A percentile compares a stretch with the other conserved stretches of the same genome.
These are phyloP conservation scores for Sacculina carcini DNA, from an alignment of 2,888 invertebrate species.

Conservation along the genomic window DNA sequence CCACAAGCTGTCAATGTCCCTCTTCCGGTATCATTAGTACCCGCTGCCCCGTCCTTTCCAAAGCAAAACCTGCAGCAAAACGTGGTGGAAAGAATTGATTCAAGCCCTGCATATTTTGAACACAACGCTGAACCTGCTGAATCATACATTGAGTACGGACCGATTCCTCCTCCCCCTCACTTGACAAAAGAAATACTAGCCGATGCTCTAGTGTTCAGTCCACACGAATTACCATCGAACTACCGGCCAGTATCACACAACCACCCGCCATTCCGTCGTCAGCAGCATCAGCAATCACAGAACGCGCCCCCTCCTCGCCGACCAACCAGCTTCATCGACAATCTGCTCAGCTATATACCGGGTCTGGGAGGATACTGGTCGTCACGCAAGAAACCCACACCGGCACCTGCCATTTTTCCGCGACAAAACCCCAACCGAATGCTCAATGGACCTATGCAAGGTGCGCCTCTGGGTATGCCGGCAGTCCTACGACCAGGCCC, in stretches of 20 bases:
- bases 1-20: neutral
- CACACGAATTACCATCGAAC: neutral
- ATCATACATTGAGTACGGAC: too few relatives aligned
- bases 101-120: too few relatives aligned
- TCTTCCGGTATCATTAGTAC: neutral
- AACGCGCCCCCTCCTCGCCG: neutral
- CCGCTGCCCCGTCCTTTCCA: neutral
- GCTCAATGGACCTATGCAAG: neutral
- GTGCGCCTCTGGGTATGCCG: neutral
- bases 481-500: neutral
- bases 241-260: neutral
- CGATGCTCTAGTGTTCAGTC: too few relatives aligned
- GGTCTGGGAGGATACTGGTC: neutral
- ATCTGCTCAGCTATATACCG: neutral
- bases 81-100: too few relatives aligned
- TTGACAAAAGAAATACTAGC: too few relatives aligned
- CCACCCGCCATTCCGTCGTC: neutral
- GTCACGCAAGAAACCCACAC: too few relatives aligned
- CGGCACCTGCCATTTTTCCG: neutral
- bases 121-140: too few relatives aligned
- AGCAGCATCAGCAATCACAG: neutral
- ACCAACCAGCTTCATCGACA: neutral
- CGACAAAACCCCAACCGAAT: neutral
- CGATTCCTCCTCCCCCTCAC: too few relatives aligned
- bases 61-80: too few relatives aligned